A percentile compares a stretch with the other conserved stretches of the same genome.
Conservation (phyloP, 2,113 vertebrate species). For the Eudyptes chrysolophus region DNA sequence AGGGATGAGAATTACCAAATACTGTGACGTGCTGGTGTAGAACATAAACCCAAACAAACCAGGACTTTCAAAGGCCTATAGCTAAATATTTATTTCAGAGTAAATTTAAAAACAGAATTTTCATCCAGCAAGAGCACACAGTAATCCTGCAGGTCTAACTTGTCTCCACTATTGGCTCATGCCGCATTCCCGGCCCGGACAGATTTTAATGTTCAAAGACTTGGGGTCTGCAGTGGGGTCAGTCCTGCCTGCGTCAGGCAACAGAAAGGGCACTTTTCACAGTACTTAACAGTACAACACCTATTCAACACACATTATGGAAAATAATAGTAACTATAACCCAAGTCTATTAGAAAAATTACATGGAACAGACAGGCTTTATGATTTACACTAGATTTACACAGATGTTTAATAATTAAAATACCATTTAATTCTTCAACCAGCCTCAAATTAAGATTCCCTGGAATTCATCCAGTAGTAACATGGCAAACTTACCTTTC, state of each 20-base stretch:
- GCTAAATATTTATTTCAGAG: conserved; percentile 69
- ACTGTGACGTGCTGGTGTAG: conserved; percentile 20
- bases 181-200: background rate
- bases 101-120: conserved; percentile 25
- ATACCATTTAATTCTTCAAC: background rate
- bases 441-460: background rate
- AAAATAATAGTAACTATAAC: background rate
- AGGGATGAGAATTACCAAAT: conserved; percentile 54
- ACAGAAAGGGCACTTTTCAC: background rate
- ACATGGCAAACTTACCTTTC: background rate
- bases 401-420: background rate
- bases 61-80: conserved; percentile 42
- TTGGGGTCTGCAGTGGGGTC: background rate
- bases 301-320: background rate
- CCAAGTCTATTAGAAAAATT: background rate
- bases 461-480: background rate
- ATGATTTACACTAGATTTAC: background rate
- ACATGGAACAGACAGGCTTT: background rate
- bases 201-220: background rate
- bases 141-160: conserved; percentile 26
- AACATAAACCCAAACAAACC: conserved; percentile 66
- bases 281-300: background rate
- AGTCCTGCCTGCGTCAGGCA: background rate
- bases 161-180: background rate
- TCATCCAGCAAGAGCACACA: background rate